Conservation (phyloP, 2,888 invertebrate genomes). For the Lithosia quadra region DNA sequence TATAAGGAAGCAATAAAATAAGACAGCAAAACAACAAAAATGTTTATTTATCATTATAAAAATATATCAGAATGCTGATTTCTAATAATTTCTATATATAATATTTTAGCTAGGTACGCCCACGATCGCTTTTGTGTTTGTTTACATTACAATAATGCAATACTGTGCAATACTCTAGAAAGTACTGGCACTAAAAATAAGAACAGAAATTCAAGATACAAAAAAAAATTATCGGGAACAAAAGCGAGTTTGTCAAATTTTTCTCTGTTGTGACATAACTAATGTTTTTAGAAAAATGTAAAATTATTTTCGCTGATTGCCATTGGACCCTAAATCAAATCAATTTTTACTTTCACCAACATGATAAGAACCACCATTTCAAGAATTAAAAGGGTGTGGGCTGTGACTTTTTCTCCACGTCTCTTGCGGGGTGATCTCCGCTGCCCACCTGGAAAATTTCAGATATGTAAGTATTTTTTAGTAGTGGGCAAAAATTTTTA, state of each 20-base stretch:
- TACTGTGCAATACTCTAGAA: neutral
- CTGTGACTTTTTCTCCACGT: slow-evolving; percentile 53
- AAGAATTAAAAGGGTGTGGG: slow-evolving; percentile 61
- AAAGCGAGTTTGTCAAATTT: slow-evolving; percentile 42
- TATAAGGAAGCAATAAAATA: too few species aligned
- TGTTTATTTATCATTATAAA: too few species aligned
- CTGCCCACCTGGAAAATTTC: slow-evolving; percentile 30
- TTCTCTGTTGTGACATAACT: slow-evolving; percentile 33
- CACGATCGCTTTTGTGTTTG: too few species aligned
- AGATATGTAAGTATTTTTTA: slow-evolving; percentile 24
- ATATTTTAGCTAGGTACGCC: too few species aligned
- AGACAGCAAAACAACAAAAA: too few species aligned
- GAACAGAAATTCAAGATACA: slow-evolving; percentile 11
- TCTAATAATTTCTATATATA: too few species aligned
- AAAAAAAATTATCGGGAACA: slow-evolving; percentile 34
- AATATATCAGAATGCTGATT: too few species aligned
- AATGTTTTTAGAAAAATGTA: slow-evolving; percentile 57
- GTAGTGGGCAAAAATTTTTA: too few species aligned
- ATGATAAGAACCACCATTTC: slow-evolving; percentile 63
- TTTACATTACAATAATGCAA: neutral
- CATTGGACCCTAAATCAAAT: slow-evolving; percentile 33
- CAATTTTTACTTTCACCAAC: slow-evolving; percentile 31
- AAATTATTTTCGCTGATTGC: slow-evolving; percentile 69
- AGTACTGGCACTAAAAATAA: slow-evolving; percentile 16
- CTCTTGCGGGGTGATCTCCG: slow-evolving; percentile 53